Base-by-base conservation (phyloP, 2,888 invertebrate genomes). In the Nebria brevicollis region DNA sequence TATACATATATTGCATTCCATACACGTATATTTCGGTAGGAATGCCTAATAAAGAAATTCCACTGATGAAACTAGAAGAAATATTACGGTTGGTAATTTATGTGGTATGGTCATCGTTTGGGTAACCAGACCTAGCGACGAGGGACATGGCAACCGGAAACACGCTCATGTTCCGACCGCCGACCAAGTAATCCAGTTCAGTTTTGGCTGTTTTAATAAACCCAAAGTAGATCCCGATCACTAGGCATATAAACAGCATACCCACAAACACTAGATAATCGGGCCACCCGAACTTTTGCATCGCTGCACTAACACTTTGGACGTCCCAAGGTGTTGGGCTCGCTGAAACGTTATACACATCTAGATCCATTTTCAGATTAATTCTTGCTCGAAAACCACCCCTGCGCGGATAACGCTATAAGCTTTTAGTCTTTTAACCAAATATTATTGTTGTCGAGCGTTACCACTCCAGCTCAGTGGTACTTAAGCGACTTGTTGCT, bases 141-240 rank as follows among this genome's bases (percentile, higher is more conserved):
- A 97, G 91, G 0, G 96, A 97, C 92, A 97, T 92, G 43, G 96
- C 92, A 77, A 97, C 94, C 2, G 97, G 97, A 86, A 97, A 91
- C 20, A 94, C 93, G 86, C 93, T 92, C 95, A 97, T 95, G 85
- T 93, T 94, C 85, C 96, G 91, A 79, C 95, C 95, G 26, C 96
- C 96, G 80, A 96, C 93, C 76, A 97, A 91, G 87, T 96, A 96
- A 86, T 94, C 94, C 87, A 93, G 92, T 1, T 93, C 91, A 6
- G 90, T 91, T 0, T 90, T 90, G 77, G 92, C 91, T 82, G 93
- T 93, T 86, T 94, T 93, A 87, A 93, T 91, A 83, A 95, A 93
- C 0, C 95, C 96, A 89, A 95, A 96, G 87, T 95, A 95, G n/a
- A 96, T 88, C 0, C 97, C 97, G 72, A 97, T 94, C 11, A 91